Base-by-base conservation (phyloP, 2,888 invertebrate genomes). In the Tribolium freemani region DNA sequence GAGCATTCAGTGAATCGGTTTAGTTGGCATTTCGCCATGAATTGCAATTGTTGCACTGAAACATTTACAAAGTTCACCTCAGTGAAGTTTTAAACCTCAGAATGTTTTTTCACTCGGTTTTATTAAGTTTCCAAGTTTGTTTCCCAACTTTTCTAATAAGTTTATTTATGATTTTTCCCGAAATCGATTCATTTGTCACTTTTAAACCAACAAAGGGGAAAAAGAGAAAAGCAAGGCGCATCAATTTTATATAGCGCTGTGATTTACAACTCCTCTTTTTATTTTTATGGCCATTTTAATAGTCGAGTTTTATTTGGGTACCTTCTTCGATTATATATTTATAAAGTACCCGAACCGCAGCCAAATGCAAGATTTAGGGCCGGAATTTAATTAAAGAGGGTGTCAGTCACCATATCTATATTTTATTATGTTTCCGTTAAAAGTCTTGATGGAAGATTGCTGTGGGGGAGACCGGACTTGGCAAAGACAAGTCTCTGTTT, bases 381-480 rank as follows among this genome's bases (percentile, higher is more conserved):
- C 5, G 8, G 31, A 46, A 63, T 31, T 31, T 51, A 50, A 30
- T 50, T 26, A 63, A 50, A 31, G 31, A 30, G 30, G 30, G 4
- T 45, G 45, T 45, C 45, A 11, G 45, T 45, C 26, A 3, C 26
- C 26, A 26, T 26, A 26, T 26, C 26, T 5, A 3, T 26, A 26
- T 26, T 26, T 26, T 26, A 26, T 38, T 38, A 38, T 38, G 2
- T 38, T 38, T 38, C 44, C 54, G 48, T 45, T 61, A 61, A 69
- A 69, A 26, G 57, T 63, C 57, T 56, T 63, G 54, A 45, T 54
- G 46, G n/a, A 13, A 45, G 58, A 58, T 71, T 71, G 64, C 51
- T 66, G 57, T 66, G 57, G 38, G 60, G 54, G 45, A n/a, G n/a
- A 46, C 46, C 38, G 44, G 46, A 48, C 11, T 26, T 60, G 46